Percentiles rank a stretch among this genome's conserved stretches.
phyloP scores from a whole-genome alignment of 1,140 invertebrate genomes.

The Bilobella aurantiaca region DNA sequence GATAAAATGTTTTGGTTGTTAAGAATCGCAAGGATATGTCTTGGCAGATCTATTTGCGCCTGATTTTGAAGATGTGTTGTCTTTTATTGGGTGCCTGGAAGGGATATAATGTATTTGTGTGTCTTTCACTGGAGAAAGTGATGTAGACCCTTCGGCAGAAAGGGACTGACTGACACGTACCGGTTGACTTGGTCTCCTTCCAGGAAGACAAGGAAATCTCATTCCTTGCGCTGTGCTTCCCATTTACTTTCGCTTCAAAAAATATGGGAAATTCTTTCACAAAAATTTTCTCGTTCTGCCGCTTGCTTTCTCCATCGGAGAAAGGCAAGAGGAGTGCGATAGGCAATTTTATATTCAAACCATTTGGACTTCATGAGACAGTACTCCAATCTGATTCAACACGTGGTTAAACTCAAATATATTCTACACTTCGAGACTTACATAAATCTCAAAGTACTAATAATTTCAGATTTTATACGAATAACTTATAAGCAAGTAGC shows the following conservation, averaged over 20 bases:
- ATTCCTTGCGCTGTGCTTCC: neutral
- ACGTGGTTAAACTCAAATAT: conserved; percentile 19
- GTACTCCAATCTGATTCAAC: conserved; percentile 19
- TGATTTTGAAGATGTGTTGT: neutral
- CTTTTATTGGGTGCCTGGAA: neutral
- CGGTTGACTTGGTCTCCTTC: neutral
- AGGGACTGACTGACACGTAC: neutral
- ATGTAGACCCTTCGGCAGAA: neutral
- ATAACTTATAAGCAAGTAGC: too few species aligned
- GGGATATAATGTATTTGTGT: too few species aligned
- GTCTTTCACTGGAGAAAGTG: conserved; percentile 1
- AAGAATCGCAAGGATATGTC: neutral
- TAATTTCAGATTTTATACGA: too few species aligned
- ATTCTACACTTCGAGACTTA: neutral
- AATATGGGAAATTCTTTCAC: conserved; percentile 3
- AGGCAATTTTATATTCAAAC: conserved; percentile 4
- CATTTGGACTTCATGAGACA: conserved; percentile 2
- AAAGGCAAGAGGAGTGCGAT: neutral
- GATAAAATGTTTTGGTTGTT: too few species aligned
- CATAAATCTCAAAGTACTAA: neutral
- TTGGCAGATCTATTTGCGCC: neutral
- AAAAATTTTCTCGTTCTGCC: neutral
- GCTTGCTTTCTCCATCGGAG: conserved; percentile 5
- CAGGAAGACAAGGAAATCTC: neutral
- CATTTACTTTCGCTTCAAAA: conserved; percentile 2